Percentiles rank a stretch among this genome's conserved stretches.
These are phyloP conservation scores for Philhelius pedissequus DNA, from an alignment of 2,888 invertebrate genomes.

Conservation along the genomic window DNA sequence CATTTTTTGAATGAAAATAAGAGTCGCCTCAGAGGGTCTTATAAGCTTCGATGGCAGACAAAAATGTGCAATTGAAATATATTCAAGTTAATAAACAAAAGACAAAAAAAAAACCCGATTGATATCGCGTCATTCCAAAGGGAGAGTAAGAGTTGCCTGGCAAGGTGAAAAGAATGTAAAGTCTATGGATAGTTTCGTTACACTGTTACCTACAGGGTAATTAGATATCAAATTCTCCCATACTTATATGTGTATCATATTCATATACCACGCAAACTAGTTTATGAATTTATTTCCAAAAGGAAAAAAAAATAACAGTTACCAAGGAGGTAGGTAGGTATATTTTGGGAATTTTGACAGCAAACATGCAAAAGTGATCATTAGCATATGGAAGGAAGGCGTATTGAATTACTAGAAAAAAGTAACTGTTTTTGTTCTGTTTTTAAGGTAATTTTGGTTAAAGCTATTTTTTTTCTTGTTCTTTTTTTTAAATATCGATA, in stretches of 20 bases:
- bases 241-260: not conserved
- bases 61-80: conserved; percentile 41
- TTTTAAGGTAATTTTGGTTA: not conserved
- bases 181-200: not conserved
- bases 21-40: conserved; percentile 33
- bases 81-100: not conserved
- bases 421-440: not conserved
- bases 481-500: conserved; percentile 37
- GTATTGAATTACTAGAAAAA: conserved; percentile 59
- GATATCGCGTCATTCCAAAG: not conserved
- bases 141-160: not conserved
- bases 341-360: conserved; percentile 22
- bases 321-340: not conserved
- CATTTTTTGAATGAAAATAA: conserved; percentile 47
- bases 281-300: conserved; percentile 18
- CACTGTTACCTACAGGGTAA: conserved; percentile 11
- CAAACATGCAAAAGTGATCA: conserved; percentile 33
- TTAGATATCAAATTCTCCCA: conserved; percentile 39
- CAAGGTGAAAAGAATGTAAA: conserved; percentile 1
- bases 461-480: not conserved
- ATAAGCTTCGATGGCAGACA: conserved; percentile 36
- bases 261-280: conserved; percentile 41
- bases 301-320: not conserved
- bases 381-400: conserved; percentile 61
- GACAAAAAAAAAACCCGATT: not conserved